phyloP scores from a whole-genome alignment of 2,888 invertebrate species.

The Ichneumoninae sp. region DNA sequence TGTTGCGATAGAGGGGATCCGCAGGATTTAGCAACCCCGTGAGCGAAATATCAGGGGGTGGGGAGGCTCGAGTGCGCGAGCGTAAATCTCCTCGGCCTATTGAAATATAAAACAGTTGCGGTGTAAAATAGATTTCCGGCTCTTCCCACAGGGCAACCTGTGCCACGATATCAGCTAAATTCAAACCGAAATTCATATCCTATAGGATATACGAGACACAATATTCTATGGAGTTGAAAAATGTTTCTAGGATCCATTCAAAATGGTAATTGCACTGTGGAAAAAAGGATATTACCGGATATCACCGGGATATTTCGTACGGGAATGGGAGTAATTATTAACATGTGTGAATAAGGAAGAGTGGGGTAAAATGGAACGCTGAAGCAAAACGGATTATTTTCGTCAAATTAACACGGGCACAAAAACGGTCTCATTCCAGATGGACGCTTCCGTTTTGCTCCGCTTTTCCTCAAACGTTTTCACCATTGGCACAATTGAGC shows the following conservation, averaged over 20 bases:
- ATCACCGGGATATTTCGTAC: no score
- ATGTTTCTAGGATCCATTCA: neutral
- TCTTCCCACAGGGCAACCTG: constrained; percentile 34
- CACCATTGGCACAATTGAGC: no score
- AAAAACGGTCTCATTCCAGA: no score
- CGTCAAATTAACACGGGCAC: no score
- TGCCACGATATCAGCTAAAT: constrained; percentile 35
- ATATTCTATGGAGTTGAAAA: constrained; percentile 11
- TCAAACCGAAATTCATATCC: constrained; percentile 45
- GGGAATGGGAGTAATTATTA: neutral
- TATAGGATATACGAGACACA: constrained; percentile 31
- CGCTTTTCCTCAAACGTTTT: no score
- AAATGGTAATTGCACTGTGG: neutral
- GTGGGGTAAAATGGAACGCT: no score
- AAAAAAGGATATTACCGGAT: neutral
- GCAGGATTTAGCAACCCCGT: constrained; percentile 78
- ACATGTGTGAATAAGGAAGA: no score
- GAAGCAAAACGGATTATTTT: no score
- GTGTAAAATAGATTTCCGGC: constrained; percentile 59
- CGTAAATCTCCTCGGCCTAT: constrained; percentile 73
- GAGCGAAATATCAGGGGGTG: constrained; percentile 54
- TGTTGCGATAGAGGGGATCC: constrained; percentile 50
- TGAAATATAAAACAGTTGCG: constrained; percentile 72
- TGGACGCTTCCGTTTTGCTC: no score
- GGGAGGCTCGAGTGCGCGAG: constrained; percentile 58